Evolutionary conservation across 1,140 invertebrate genomes (phyloP).

Genomic region (Chironomus tepperi): DNA sequence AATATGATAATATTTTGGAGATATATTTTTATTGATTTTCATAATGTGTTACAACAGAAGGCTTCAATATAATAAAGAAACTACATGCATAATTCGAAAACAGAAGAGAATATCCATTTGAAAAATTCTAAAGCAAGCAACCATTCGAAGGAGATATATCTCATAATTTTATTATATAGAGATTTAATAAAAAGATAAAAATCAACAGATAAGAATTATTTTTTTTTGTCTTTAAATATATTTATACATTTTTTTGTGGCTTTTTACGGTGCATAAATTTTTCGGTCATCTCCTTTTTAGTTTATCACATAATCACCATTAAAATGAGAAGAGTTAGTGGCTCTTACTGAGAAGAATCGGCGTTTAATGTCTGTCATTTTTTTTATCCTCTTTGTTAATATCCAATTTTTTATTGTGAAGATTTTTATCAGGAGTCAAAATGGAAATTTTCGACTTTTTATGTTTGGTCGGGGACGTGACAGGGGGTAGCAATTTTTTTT

Average conservation of each 20-base stretch:
- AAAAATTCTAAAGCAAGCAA: neutral
- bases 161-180: neutral
- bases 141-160: neutral
- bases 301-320: too few relatives aligned
- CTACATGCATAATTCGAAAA: neutral
- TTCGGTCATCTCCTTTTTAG: too few relatives aligned
- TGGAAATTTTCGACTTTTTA: too few relatives aligned
- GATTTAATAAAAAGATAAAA: neutral
- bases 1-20: neutral
- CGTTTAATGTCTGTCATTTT: too few relatives aligned
- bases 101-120: neutral
- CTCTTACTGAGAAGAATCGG: too few relatives aligned
- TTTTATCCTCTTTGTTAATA: too few relatives aligned
- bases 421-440: too few relatives aligned
- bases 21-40: constrained; percentile 24
- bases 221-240: neutral
- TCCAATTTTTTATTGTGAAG: too few relatives aligned
- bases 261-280: neutral
- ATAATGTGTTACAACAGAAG: constrained; percentile 23
- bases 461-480: too few relatives aligned
- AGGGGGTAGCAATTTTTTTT: too few relatives aligned
- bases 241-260: neutral
- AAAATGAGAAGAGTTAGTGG: too few relatives aligned
- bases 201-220: constrained; percentile 20
- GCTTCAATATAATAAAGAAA: constrained; percentile 4